A percentile compares a stretch with the other conserved stretches of the same genome.
Evolutionary conservation across 1,140 invertebrate genomes (phyloP).

Genomic region (Dreissena rostriformis): DNA sequence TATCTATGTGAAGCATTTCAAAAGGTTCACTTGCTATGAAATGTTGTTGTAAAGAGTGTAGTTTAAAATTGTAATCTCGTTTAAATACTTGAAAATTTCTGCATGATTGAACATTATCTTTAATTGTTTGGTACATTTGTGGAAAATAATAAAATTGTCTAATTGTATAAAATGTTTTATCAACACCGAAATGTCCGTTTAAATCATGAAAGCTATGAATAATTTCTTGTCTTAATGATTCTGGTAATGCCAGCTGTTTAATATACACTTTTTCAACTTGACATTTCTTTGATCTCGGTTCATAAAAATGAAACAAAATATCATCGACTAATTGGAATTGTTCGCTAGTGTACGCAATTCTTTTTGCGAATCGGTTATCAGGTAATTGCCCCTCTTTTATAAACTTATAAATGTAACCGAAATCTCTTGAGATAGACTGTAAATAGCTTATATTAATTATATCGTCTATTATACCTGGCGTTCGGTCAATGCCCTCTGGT

Average conservation of each 20-base stretch:
- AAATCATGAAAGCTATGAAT: neutral
- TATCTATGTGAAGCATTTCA: neutral
- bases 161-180: neutral
- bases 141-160: neutral
- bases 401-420: no score
- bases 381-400: no score
- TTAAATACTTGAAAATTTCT: no score
- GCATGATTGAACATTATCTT: no score
- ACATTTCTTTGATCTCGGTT: neutral
- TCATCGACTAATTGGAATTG: neutral
- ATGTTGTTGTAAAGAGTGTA: no score
- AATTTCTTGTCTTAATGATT: neutral
- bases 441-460: no score
- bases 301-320: conserved; percentile 9
- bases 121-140: neutral
- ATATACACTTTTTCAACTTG: neutral
- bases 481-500: no score
- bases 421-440: no score
- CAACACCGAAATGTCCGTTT: neutral
- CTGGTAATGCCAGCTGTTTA: neutral
- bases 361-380: neutral
- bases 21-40: neutral
- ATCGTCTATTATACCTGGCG: no score
- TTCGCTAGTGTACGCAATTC: neutral
- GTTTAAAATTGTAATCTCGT: no score